phyloP scores from a whole-genome alignment of 2,797 vertebrate species.

The Pelodytes ibericus region DNA sequence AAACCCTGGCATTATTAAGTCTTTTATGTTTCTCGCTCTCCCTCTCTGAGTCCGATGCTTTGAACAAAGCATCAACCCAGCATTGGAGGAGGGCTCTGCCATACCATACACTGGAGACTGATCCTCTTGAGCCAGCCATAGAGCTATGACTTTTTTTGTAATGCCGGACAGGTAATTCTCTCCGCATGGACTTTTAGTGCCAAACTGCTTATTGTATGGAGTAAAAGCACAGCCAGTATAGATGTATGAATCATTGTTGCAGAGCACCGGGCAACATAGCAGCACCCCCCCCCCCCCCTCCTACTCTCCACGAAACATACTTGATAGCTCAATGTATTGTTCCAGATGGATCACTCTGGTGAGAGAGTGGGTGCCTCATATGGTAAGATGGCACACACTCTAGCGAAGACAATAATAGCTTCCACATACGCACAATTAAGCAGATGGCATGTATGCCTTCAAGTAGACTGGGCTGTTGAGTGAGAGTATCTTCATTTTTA shows the following conservation, averaged over 20 bases:
- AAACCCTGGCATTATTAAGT: constrained; percentile 15
- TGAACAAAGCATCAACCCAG: constrained; percentile 19
- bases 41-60: constrained; percentile 12
- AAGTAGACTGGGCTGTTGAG: constrained; percentile 37
- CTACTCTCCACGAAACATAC: too few species aligned
- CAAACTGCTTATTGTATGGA: neutral
- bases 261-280: constrained; percentile 1
- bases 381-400: constrained; percentile 8
- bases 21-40: constrained; percentile 22
- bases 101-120: neutral
- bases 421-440: constrained; percentile 28
- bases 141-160: neutral
- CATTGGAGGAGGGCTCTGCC: neutral
- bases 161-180: neutral
- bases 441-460: constrained; percentile 45
- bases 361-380: neutral
- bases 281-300: neutral
- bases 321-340: constrained; percentile 20
- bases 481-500: constrained; percentile 30
- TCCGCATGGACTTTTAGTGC: neutral
- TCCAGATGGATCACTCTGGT: constrained; percentile 21
- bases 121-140: neutral
- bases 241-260: constrained; percentile 32
- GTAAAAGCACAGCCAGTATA: neutral
- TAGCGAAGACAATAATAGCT: neutral